A percentile compares a stretch with the other conserved stretches of the same genome.
phyloP scores from a whole-genome alignment of 1,140 invertebrate species.

The Campoletis sonorensis region DNA sequence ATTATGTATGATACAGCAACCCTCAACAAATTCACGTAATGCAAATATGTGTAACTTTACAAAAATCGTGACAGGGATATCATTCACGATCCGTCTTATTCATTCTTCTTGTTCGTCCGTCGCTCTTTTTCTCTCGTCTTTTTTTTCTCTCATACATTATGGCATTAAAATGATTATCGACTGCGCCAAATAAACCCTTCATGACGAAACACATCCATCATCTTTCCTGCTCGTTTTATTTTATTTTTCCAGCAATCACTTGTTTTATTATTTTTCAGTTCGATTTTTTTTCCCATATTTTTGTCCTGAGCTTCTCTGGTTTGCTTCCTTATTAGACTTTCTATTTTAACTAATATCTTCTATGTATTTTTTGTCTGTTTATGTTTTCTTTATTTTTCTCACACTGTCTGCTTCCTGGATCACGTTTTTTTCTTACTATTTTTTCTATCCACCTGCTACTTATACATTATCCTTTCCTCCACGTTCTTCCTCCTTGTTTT shows the following conservation, averaged over 20 bases:
- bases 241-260: background rate
- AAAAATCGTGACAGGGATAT: constrained; percentile 36
- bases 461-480: background rate
- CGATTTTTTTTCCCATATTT: background rate
- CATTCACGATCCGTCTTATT: constrained; percentile 11
- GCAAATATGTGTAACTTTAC: constrained; percentile 7
- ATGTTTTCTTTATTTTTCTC: background rate
- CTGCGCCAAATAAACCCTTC: constrained; percentile 4
- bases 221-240: background rate
- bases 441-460: background rate
- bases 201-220: background rate
- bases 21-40: background rate
- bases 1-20: background rate
- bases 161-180: constrained; percentile 19
- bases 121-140: background rate
- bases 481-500: background rate
- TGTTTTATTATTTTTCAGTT: background rate
- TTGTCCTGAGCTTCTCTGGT: background rate
- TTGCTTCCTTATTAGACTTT: too few relatives aligned
- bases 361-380: background rate
- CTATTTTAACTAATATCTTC: too few relatives aligned
- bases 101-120: constrained; percentile 11
- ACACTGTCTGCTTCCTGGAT: background rate
- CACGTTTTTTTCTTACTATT: background rate
- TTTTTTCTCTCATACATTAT: background rate